Conservation (phyloP, 1,140 invertebrate genomes). For the Lepidurus packardi region DNA sequence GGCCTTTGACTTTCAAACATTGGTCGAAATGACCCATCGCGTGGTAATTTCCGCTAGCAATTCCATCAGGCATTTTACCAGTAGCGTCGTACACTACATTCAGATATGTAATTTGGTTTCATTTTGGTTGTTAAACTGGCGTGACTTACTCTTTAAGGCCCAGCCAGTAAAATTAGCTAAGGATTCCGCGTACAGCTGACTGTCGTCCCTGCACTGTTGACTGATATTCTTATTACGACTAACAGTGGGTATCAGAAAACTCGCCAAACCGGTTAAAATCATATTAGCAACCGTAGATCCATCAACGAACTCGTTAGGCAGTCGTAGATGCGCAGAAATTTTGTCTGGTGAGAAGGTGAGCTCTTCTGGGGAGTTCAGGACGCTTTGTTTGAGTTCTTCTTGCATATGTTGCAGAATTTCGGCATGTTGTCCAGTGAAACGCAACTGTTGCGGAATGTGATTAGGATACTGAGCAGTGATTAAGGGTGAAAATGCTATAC, state of each 20-base stretch:
- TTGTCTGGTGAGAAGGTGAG: no score
- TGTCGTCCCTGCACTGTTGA: conserved; percentile 26
- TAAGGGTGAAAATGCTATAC: background rate
- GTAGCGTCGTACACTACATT: conserved; percentile 21
- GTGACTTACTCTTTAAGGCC: conserved; percentile 27
- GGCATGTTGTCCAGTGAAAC: background rate
- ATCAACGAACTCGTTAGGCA: background rate
- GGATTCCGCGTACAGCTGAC: background rate
- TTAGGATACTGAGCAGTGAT: background rate
- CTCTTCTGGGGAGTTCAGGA: no score
- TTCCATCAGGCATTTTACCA: conserved; percentile 18
- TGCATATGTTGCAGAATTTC: background rate
- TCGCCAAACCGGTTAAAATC: background rate
- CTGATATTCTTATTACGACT: background rate
- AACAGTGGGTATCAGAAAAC: background rate
- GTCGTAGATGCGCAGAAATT: background rate
- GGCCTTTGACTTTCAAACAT: conserved; percentile 18
- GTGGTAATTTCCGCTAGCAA: conserved; percentile 23
- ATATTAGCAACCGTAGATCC: background rate
- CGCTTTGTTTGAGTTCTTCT: background rate
- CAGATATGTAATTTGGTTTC: background rate
- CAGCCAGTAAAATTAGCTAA: background rate
- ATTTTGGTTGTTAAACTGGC: background rate
- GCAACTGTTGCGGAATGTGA: background rate
- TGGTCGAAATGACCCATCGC: conserved; percentile 31